phyloP scores from a whole-genome alignment of 2,888 invertebrate genomes.

The Cistogaster globosa region DNA sequence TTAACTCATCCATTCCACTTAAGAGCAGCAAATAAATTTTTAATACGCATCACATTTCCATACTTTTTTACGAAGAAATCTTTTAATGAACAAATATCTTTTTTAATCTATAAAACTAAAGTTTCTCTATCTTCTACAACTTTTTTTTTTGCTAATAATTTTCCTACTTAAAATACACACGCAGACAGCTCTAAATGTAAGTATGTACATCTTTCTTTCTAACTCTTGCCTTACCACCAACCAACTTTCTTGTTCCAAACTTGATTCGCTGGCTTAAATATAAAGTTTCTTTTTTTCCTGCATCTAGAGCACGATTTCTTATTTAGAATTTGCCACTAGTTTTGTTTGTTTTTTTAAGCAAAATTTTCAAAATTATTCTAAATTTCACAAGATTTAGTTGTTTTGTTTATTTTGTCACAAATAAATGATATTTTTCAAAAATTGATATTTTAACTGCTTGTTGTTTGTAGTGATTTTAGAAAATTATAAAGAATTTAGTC shows the following conservation, averaged over 20 bases:
- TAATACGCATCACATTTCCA: not conserved
- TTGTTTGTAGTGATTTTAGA: no score
- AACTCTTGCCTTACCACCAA: not conserved
- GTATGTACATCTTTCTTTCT: slow-evolving; percentile 79
- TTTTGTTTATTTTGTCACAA: no score
- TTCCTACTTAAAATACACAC: slow-evolving; percentile 79
- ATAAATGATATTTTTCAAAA: no score
- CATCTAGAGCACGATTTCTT: not conserved
- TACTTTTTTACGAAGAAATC: not conserved
- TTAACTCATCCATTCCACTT: not conserved
- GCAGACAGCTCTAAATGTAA: slow-evolving; percentile 83
- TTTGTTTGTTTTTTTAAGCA: not conserved
- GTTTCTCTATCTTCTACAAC: slow-evolving; percentile 46
- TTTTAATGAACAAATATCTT: not conserved
- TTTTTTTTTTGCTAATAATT: slow-evolving; percentile 72
- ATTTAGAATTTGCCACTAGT: not conserved
- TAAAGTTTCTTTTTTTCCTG: no score
- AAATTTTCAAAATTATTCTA: not conserved
- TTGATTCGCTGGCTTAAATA: not conserved
- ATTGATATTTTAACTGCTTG: no score
- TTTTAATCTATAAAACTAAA: not conserved
- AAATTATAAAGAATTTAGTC: no score
- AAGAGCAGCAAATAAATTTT: not conserved
- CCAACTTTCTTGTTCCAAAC: not conserved
- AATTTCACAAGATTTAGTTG: not conserved